Evolutionary conservation across 1,140 invertebrate genomes (phyloP), one percentile per base, ranked within the genome.

Genomic region (Atta cephalotes): DNA sequence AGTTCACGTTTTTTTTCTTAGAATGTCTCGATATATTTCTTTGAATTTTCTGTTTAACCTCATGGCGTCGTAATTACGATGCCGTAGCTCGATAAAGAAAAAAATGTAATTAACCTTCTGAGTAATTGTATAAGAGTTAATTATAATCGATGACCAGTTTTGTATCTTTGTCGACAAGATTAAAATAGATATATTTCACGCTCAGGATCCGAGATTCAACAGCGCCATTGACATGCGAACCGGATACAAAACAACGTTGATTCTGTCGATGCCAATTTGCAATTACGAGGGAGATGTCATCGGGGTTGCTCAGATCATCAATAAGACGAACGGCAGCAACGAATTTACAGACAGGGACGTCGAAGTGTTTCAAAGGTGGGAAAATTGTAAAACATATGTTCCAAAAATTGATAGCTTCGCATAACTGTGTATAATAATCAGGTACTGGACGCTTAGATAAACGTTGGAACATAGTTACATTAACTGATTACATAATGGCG

Each of bases 281-380:
- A 99, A 99, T 95, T 98, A 98, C 93, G 98, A 99, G 90, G 98
- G 98, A 0, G 98, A 99, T 90, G 98, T 99, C 0, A 98, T 99
- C 87, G 99, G 98, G 4, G 98, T 99, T 0, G 98, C 98, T 51
- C 98, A 99, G 96, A 99, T 99, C 88, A 99, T 99, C 89, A 99
- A 99, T 94, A 99, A 99, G 96, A 98, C 97, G 66, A 97, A 98
- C 93, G 97, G 97, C 94, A 97, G 97, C 88, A 96, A 97, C 92
- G 97, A 98, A 92, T 99, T 99, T 94, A 98, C 97, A 0, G 96
- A 97, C 7, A 97, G 97, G 87, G 99, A 99, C 94, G 98, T 99
- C 68, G 98, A 99, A 96, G 96, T 98, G 31, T 98, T 98, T 92
- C 96, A 97, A 81, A 96, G 95, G 96, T 97, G 92, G 90, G 96